Evolutionary conservation across 2,888 invertebrate genomes (phyloP).

Genomic region (Acronicta alni): DNA sequence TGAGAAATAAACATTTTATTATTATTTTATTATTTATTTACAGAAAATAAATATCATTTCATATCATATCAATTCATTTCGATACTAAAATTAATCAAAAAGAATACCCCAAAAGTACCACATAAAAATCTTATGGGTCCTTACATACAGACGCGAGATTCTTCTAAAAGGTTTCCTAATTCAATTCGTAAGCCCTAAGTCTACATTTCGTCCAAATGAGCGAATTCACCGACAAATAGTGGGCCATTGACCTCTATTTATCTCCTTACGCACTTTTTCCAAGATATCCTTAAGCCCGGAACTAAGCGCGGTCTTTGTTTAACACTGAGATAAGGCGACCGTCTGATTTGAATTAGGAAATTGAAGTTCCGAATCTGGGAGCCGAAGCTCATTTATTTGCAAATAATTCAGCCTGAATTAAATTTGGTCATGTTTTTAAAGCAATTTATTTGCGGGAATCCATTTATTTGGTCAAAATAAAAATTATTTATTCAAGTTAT

Average conservation of each 20-base stretch:
- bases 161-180: constrained; percentile 54
- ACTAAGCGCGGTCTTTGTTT: constrained; percentile 64
- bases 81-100: constrained; percentile 27
- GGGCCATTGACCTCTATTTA: constrained; percentile 59
- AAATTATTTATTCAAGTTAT: constrained; percentile 19
- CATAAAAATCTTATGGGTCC: constrained; percentile 22
- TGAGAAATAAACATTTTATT: too few species aligned
- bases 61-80: too few species aligned
- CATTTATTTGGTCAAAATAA: constrained; percentile 51
- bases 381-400: constrained; percentile 75
- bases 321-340: constrained; percentile 65
- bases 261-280: constrained; percentile 49
- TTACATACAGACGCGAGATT: constrained; percentile 8
- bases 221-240: constrained; percentile 56
- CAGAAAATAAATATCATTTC: too few species aligned
- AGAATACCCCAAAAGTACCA: not conserved
- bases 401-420: constrained; percentile 72
- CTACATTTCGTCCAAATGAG: constrained; percentile 60
- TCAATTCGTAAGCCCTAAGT: constrained; percentile 60
- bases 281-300: constrained; percentile 50
- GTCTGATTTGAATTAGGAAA: constrained; percentile 79
- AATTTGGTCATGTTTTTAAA: constrained; percentile 63
- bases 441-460: constrained; percentile 48
- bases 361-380: constrained; percentile 66
- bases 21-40: too few species aligned